Conservation (phyloP, 2,888 invertebrate species). For the Cephus pulcher region DNA sequence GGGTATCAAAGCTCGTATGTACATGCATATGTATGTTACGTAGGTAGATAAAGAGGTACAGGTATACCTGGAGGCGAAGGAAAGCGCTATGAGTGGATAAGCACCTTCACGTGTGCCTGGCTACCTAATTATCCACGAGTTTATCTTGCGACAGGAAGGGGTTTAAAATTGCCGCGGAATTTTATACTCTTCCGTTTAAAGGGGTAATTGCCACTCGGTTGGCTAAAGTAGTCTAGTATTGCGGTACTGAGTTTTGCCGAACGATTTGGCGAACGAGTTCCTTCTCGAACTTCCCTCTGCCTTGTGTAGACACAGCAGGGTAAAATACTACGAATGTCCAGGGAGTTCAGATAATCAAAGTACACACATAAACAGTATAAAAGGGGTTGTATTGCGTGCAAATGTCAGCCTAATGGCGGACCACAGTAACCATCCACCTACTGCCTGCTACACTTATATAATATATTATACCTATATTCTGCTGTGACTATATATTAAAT, state of each 20-base stretch:
- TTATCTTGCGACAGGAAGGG: neutral
- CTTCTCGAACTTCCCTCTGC: neutral
- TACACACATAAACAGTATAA: neutral
- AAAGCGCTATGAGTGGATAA: neutral
- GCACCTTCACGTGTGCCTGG: neutral
- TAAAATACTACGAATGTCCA: neutral
- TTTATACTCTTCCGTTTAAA: neutral
- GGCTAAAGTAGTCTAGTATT: neutral
- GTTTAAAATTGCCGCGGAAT: neutral
- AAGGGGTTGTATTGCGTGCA: neutral
- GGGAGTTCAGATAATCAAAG: neutral
- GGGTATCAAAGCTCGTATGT: neutral
- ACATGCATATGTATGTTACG: neutral
- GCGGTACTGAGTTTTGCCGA: neutral
- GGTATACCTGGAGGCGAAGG: neutral
- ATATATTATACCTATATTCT: neutral
- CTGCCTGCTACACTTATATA: neutral
- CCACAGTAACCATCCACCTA: neutral
- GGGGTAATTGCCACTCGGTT: neutral
- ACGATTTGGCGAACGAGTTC: neutral
- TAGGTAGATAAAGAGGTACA: neutral
- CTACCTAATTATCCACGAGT: neutral
- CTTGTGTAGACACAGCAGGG: neutral
- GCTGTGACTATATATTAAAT: neutral
- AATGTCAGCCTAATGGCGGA: neutral